phyloP scores from a whole-genome alignment of 2,797 vertebrate genomes.

The Squalus acanthias region DNA sequence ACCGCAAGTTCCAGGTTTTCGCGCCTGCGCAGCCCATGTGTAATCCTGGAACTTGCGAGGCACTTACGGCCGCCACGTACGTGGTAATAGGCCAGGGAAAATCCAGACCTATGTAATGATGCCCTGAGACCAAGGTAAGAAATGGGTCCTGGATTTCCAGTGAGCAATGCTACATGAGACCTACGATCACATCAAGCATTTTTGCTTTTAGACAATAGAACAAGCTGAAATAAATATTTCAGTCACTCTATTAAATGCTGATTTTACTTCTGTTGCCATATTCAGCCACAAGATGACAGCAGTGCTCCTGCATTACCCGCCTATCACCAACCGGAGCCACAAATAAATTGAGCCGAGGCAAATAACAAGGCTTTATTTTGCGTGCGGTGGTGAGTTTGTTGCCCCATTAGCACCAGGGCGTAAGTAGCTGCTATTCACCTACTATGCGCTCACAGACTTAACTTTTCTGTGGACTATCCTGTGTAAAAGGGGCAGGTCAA shows the following conservation, averaged over 20 bases:
- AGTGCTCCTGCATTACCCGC: background rate
- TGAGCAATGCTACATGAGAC: too few relatives aligned
- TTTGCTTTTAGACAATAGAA: background rate
- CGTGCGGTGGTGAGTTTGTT: background rate
- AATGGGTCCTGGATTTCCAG: too few relatives aligned
- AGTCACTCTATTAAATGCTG: background rate
- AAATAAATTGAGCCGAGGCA: background rate
- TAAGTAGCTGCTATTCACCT: background rate
- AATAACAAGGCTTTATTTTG: background rate
- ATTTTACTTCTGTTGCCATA: background rate
- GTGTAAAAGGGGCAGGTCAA: background rate
- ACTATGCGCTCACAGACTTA: background rate
- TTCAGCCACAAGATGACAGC: constrained; percentile 26
- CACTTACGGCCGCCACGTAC: too few relatives aligned
- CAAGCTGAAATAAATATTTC: background rate
- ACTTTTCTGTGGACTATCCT: too few relatives aligned
- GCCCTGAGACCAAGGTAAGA: background rate
- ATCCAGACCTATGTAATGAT: background rate
- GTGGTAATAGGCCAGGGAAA: too few relatives aligned
- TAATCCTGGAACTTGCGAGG: too few relatives aligned
- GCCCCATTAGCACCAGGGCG: background rate
- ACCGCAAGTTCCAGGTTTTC: too few relatives aligned
- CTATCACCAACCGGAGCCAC: background rate
- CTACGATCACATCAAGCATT: background rate
- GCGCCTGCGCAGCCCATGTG: too few relatives aligned